Conservation (phyloP, 2,888 invertebrate genomes). For the Diogma glabrata region DNA sequence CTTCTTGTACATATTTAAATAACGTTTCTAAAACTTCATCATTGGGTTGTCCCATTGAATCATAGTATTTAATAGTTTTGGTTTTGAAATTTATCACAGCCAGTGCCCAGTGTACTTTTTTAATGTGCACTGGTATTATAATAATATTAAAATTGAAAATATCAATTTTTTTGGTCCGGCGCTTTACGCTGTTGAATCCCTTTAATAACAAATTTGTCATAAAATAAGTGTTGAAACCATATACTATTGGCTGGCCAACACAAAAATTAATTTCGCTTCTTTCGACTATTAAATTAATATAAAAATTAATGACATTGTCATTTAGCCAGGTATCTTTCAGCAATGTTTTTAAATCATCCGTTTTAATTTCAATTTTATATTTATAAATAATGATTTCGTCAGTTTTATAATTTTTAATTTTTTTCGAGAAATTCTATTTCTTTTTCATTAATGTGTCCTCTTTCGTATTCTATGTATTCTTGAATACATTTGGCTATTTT, state of each 20-base stretch:
- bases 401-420: too few species aligned
- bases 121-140: conserved; percentile 89
- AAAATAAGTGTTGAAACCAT: conserved; percentile 94
- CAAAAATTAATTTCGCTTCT: conserved; percentile 47
- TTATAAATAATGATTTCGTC: too few species aligned
- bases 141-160: conserved; percentile 77
- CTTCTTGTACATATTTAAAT: conserved; percentile 66
- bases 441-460: too few species aligned
- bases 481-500: too few species aligned
- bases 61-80: conserved; percentile 69
- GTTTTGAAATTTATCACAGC: conserved; percentile 70
- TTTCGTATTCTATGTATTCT: too few species aligned
- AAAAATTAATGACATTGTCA: conserved; percentile 93
- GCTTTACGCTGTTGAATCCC: conserved; percentile 66
- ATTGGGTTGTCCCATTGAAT: conserved; percentile 85
- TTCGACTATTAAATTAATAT: conserved; percentile 83
- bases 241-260: conserved; percentile 56
- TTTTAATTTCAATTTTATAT: too few species aligned
- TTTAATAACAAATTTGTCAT: conserved; percentile 69
- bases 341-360: conserved; percentile 76
- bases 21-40: conserved; percentile 58
- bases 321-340: conserved; percentile 85
- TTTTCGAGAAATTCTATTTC: too few species aligned
- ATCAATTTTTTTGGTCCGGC: conserved; percentile 82
- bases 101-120: conserved; percentile 94